phyloP scores from a whole-genome alignment of 2,888 invertebrate genomes.

The Altica lythri region DNA sequence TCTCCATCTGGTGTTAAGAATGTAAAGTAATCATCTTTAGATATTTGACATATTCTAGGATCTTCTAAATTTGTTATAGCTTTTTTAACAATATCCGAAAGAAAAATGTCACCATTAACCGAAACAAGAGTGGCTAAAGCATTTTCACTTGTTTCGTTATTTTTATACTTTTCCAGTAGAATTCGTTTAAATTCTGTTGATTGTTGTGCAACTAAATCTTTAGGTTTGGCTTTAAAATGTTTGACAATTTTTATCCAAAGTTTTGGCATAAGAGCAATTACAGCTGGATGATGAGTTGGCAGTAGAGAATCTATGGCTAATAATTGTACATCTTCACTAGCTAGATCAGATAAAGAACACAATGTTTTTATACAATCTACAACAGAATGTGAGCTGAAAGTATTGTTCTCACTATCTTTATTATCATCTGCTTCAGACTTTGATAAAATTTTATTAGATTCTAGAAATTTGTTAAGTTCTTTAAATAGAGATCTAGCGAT shows the following conservation, averaged over 20 bases:
- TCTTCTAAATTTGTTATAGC: constrained; percentile 67
- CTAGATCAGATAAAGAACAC: constrained; percentile 54
- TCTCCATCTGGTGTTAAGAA: constrained; percentile 87
- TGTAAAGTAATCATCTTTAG: constrained; percentile 79
- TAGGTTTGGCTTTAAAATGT: constrained; percentile 64
- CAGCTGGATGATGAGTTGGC: constrained; percentile 76
- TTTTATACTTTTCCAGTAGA: constrained; percentile 63
- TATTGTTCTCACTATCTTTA: constrained; percentile 60
- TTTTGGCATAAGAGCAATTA: constrained; percentile 62
- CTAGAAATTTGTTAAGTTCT: constrained; percentile 70
- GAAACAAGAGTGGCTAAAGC: constrained; percentile 73
- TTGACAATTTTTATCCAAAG: constrained; percentile 73
- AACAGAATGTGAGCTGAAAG: constrained; percentile 57
- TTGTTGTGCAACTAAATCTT: constrained; percentile 64
- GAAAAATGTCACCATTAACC: constrained; percentile 67
- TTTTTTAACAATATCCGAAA: constrained; percentile 67
- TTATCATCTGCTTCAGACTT: constrained; percentile 48
- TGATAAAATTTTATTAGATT: constrained; percentile 63
- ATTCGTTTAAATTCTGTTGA: constrained; percentile 64
- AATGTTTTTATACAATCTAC: constrained; percentile 55
- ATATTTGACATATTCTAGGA: constrained; percentile 70
- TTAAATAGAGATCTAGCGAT: constrained; percentile 68
- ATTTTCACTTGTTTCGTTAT: constrained; percentile 65
- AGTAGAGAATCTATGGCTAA: constrained; percentile 71
- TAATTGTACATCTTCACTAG: constrained; percentile 61